Evolutionary conservation across 2,113 vertebrate species (phyloP), one percentile per base, ranked within the genome.

Genomic region (Hyla sarda): DNA sequence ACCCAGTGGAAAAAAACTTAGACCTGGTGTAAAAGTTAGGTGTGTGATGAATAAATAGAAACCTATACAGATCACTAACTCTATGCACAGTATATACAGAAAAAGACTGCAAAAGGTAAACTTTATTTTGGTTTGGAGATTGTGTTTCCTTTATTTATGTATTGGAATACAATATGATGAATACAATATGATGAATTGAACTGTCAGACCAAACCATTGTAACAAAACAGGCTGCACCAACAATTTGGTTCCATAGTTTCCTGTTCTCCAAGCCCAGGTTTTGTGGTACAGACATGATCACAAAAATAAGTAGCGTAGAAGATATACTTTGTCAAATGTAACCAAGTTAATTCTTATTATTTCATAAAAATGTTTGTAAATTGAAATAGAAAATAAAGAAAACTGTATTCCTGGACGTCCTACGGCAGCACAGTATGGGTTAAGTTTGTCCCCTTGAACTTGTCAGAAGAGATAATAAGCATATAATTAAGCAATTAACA

Each of bases 101-200:
- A n/a, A n/a, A n/a, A n/a, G n/a, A n/a, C n/a, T n/a, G n/a, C n/a
- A n/a, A n/a, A n/a, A n/a, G n/a, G n/a, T 37, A 54, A 79, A 79
- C 50, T 17, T 37, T 14, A 56, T 58, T 79, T 79, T 79, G 76
- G 76, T 79, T 79, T 79, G 52, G 77, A 80, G 25, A 25, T 54
- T 52, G 12, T 52, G 54, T 32, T 80, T 60, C 21, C 56, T 80
- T 19, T 34, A 21, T 60, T 80, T 60, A 58, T 21, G 37, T 80
- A 13, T 32, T 30, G 21, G 32, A 32, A 60, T 41, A 58, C n/a
- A 30, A 28, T 37, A 41, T 14, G n/a, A n/a, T n/a, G n/a, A 23
- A 7, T 32, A 60, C 28, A 30, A 6, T 28, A 30, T 77, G 48
- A 60, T 80, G 34, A 54, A 80, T 80, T 80, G 30, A 2, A 60